phyloP scores from a whole-genome alignment of 2,113 vertebrate genomes.

The Diadophis punctatus region DNA sequence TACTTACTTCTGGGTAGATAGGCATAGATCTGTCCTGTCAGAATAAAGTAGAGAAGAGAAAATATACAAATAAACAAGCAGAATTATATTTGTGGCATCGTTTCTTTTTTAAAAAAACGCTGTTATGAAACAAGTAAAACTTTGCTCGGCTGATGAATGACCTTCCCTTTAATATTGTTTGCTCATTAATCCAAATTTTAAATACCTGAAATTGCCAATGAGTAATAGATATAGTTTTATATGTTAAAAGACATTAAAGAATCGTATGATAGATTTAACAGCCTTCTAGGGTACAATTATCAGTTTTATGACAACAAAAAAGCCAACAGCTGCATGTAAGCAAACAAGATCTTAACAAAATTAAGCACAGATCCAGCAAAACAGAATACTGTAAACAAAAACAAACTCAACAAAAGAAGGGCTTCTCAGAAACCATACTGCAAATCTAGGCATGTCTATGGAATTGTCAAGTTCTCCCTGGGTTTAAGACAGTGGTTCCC shows the following conservation, averaged over 20 bases:
- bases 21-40: background rate
- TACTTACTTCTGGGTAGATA: background rate
- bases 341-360: background rate
- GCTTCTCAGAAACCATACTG: background rate
- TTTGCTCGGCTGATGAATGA: background rate
- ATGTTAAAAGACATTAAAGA: background rate
- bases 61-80: background rate
- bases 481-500: too few relatives aligned
- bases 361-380: background rate
- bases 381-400: background rate
- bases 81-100: background rate
- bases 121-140: background rate
- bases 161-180: background rate
- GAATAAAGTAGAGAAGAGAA: background rate
- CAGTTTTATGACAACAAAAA: background rate
- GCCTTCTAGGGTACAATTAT: background rate
- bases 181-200: background rate
- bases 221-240: background rate
- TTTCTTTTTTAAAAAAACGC: background rate
- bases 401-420: background rate
- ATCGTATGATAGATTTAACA: background rate
- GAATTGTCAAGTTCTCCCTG: background rate
- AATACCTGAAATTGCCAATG: background rate
- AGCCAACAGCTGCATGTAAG: background rate
- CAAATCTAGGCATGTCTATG: background rate